A percentile compares a stretch with the other conserved stretches of the same genome.
phyloP scores from a whole-genome alignment of 2,888 invertebrate genomes.

The Apeira syringaria region DNA sequence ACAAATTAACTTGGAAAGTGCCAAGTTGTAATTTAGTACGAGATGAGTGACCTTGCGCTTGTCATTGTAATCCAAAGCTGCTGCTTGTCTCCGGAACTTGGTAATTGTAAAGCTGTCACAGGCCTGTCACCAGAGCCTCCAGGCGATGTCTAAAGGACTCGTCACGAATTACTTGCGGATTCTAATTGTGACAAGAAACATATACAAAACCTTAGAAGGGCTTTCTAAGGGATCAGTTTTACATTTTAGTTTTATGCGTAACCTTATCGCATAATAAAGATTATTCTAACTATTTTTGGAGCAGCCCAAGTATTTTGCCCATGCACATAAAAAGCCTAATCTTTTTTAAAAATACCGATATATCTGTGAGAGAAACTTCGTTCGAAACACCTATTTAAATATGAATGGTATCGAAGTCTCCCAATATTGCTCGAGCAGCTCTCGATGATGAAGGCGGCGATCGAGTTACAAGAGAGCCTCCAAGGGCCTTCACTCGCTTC shows the following conservation, averaged over 20 bases:
- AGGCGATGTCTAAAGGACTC: neutral
- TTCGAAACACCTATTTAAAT: constrained; percentile 13
- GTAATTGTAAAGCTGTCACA: constrained; percentile 26
- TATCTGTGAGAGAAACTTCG: constrained; percentile 2
- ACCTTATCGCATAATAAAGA: too few relatives aligned
- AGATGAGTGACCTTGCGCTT: constrained; percentile 21
- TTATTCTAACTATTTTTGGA: too few relatives aligned
- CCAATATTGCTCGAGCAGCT: constrained; percentile 13
- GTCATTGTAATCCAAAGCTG: constrained; percentile 19
- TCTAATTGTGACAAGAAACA: too few relatives aligned
- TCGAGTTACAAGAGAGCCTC: neutral
- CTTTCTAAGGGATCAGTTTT: too few relatives aligned
- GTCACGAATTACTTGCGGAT: too few relatives aligned
- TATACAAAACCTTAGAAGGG: too few relatives aligned
- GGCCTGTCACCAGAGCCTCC: constrained; percentile 9
- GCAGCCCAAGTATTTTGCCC: too few relatives aligned
- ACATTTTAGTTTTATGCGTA: too few relatives aligned
- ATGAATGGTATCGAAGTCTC: constrained; percentile 14
- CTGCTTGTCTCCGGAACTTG: constrained; percentile 24
- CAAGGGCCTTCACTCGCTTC: neutral
- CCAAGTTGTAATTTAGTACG: constrained; percentile 16
- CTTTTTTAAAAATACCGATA: too few relatives aligned
- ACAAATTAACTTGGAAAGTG: constrained; percentile 22
- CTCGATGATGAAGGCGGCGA: constrained; percentile 9
- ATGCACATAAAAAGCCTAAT: too few relatives aligned